Base-by-base conservation (phyloP, 2,113 vertebrate species). In the Rhinolophus sinicus region DNA sequence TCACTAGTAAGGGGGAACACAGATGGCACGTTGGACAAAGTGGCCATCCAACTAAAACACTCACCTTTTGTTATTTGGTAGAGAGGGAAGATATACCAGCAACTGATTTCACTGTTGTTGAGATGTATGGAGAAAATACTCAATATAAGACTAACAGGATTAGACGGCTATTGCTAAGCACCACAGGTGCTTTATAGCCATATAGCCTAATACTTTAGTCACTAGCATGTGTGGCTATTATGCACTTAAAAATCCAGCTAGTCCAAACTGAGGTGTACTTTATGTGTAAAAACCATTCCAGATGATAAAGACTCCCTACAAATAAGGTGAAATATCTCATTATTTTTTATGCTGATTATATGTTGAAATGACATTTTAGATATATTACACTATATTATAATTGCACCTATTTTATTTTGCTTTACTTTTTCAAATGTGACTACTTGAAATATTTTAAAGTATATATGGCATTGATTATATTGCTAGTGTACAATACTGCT, bases 381-480 rank as follows among this genome's bases (percentile, higher is more conserved):
- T 77, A n/a, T 35, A 16, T 19, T 92, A 91, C 67, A 50, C 47
- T 12, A 54, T 22, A 52, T n/a, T 16, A 24, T 21, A 77, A 86
- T 56, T 77, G 54, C 5, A 24, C 9, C 65, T 38, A 1, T 30
- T 62, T 52, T 69, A 30, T 40, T 54, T 33, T 62, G 24, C 40
- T 90, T 84, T 80, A 78, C 35, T 88, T 85, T 78, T 90, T 73
- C 30, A 88, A 56, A 58, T 83, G 18, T 83, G 10, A 40, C 73
- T 58, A 33, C 33, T 69, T 69, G 64, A 95, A 75, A 56, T 77
- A 89, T 56, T 86, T 96, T 35, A 90, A 89, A 82, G 18, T 6
- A 30, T 52, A 67, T 47, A 12, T 88, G 35, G 8, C 6, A 50
- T 73, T 30, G 10, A 67, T 67, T 87, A 38, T 52, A 70, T 77